These are phyloP conservation scores for Bombus ignitus DNA, from an alignment of 1,140 invertebrate genomes.

Conservation along the genomic window DNA sequence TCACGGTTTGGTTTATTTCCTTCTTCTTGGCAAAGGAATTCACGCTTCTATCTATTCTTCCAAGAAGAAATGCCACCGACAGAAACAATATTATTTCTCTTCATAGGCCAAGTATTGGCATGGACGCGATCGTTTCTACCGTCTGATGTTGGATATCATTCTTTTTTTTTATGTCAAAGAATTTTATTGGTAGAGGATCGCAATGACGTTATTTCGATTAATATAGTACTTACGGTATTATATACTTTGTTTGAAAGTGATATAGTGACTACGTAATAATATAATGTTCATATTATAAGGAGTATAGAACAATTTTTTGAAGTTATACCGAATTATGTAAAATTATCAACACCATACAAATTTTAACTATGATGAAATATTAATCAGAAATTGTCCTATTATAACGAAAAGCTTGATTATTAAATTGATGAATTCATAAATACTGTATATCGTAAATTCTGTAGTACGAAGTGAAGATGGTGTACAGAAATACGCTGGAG, in stretches of 20 bases:
- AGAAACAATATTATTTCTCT: constrained; percentile 29
- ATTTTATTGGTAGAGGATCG: not conserved
- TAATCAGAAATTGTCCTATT: too few relatives aligned
- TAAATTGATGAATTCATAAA: not conserved
- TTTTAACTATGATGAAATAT: too few relatives aligned
- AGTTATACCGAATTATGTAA: too few relatives aligned
- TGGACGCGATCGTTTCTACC: not conserved
- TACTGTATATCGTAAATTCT: not conserved
- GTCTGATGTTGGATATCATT: not conserved
- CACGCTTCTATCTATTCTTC: constrained; percentile 8
- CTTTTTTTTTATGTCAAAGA: not conserved
- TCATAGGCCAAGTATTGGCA: constrained; percentile 41
- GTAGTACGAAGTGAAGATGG: too few relatives aligned
- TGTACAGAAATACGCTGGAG: not conserved
- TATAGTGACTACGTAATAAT: too few relatives aligned
- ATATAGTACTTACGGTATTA: not conserved
- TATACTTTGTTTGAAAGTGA: not conserved
- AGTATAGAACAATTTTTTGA: too few relatives aligned
- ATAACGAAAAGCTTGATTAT: too few relatives aligned
- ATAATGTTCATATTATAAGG: too few relatives aligned
- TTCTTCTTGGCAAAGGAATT: constrained; percentile 12
- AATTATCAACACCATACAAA: too few relatives aligned
- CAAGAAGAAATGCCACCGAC: constrained; percentile 8
- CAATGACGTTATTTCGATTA: not conserved
- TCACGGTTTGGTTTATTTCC: constrained; percentile 14